Base-by-base conservation (phyloP, 2,888 invertebrate genomes). In the Gortyna flavago region DNA sequence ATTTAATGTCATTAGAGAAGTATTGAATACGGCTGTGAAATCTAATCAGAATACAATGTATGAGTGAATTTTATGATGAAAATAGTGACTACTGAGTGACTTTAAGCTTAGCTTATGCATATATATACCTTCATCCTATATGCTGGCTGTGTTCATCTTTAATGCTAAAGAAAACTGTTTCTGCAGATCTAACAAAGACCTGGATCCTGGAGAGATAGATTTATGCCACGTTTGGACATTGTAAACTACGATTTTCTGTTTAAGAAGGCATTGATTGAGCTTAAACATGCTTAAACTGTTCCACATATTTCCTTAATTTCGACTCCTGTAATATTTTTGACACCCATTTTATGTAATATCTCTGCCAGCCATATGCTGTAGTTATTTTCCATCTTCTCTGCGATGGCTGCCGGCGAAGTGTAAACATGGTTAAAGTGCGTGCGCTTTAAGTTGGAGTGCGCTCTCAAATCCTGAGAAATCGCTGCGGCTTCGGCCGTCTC, bases 401-500 rank as follows among this genome's bases (percentile, higher is more conserved):
- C 48, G 51, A 77, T 67, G 75, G 80, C 84, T 83, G 80, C 57
- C 75, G 29, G 80, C 77, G 77, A 83, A 79, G 85, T 86, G 89
- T 85, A 89, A 87, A 85, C 88, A 87, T 76, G 79, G 84, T 90
- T 90, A 89, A 93, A 93, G 92, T 94, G 94, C 93, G 94, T 95
- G 89, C 88, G 93, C 92, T 90, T 92, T 91, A 92, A 91, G 90
- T 92, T 90, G 86, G 90, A 90, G 91, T 90, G 91, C 89, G 91
- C 89, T 89, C 92, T 92, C 91, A 95, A 95, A 95, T 93, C 95
- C 94, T 94, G 94, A 95, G 95, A 95, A 94, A 96, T 96, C 94
- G 94, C 91, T 90, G 89, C 90, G 94, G 93, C 93, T 93, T 93
- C 90, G 87, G 88, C 80, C 92, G 92, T 88, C 93, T 95, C 94